A percentile compares a stretch with the other conserved stretches of the same genome.
Conservation (phyloP, 2,113 vertebrate genomes). For the Semicossyphus pulcher region DNA sequence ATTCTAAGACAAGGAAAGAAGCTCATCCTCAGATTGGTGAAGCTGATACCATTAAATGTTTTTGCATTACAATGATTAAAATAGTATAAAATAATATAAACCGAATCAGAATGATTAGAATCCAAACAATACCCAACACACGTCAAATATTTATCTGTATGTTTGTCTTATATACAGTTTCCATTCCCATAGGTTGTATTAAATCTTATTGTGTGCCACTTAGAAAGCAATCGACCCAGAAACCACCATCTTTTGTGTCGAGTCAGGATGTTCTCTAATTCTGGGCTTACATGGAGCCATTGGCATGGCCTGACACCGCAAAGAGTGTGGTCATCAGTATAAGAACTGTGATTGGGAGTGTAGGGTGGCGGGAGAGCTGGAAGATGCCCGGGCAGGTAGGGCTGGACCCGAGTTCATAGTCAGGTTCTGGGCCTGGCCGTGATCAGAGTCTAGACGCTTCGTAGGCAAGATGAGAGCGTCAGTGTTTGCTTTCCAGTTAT, state of each 20-base stretch:
- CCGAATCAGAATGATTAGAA: no score
- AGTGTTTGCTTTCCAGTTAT: constrained; percentile 33
- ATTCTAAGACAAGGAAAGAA: no score
- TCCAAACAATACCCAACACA: no score
- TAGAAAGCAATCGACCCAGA: constrained; percentile 5
- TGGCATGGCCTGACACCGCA: constrained; percentile 44
- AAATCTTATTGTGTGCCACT: neutral
- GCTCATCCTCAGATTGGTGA: no score
- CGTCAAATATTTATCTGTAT: neutral
- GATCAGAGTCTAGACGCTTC: constrained; percentile 57
- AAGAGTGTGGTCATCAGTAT: constrained; percentile 54
- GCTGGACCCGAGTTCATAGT: constrained; percentile 19
- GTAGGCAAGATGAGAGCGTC: constrained; percentile 38
- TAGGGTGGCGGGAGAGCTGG: neutral
- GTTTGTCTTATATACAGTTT: neutral
- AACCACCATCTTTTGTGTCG: neutral
- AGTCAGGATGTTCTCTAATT: constrained; percentile 45
- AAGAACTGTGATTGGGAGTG: neutral
- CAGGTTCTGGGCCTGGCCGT: constrained; percentile 19
- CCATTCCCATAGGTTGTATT: neutral
- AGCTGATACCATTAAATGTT: no score
- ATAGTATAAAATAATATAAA: no score
- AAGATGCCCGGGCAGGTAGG: constrained; percentile 10
- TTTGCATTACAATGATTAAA: no score
- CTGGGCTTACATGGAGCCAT: constrained; percentile 25